Evolutionary conservation across 2,797 vertebrate genomes (phyloP).

Genomic region (Urosaurus nigricauda): DNA sequence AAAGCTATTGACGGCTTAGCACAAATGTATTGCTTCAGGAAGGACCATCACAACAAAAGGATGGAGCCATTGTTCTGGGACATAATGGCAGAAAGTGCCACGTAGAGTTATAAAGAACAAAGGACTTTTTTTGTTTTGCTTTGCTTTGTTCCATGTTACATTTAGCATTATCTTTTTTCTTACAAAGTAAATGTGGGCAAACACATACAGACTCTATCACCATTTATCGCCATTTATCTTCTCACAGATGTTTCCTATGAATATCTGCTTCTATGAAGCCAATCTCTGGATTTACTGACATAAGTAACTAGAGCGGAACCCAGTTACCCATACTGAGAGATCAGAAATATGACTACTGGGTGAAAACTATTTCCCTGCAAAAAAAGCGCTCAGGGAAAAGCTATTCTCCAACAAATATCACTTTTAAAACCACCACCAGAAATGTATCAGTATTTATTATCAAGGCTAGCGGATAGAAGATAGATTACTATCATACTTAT

Average conservation of each 20-base stretch:
- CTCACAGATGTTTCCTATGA: background rate
- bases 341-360: background rate
- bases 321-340: background rate
- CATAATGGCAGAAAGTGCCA: background rate
- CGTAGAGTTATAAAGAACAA: background rate
- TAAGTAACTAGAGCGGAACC: no score
- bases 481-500: no score
- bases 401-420: background rate
- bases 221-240: background rate
- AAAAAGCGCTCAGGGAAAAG: background rate
- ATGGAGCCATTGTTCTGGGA: background rate
- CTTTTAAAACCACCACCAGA: background rate
- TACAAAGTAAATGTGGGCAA: conserved; percentile 9
- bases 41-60: conserved; percentile 14
- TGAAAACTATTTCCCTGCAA: background rate
- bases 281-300: background rate
- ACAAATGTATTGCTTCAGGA: conserved; percentile 26
- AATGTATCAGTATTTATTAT: background rate
- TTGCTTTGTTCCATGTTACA: background rate
- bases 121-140: background rate
- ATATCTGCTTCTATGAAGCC: background rate
- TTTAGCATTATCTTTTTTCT: background rate
- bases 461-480: background rate
- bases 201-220: background rate
- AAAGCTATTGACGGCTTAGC: background rate